Percentiles rank a stretch among this genome's conserved stretches.
Evolutionary conservation across 2,888 invertebrate species (phyloP).

Genomic region (Drosophila mimetica): DNA sequence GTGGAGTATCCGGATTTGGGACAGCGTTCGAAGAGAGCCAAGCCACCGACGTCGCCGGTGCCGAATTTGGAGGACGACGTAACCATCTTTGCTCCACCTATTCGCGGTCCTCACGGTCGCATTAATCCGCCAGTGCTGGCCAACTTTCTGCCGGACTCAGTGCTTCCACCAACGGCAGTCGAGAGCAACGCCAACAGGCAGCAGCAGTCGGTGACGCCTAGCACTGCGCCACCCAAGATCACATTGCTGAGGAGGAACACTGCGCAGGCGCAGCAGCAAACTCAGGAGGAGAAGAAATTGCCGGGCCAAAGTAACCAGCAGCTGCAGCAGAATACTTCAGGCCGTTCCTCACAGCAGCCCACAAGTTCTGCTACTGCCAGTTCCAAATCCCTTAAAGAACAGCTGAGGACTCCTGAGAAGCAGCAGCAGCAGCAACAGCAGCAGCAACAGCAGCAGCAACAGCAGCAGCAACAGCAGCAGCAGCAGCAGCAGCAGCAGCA

Average conservation of each 20-base stretch:
- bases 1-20: constrained; percentile 20
- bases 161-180: neutral
- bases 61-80: neutral
- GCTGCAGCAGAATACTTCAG: neutral
- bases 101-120: neutral
- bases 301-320: neutral
- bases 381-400: too few relatives aligned
- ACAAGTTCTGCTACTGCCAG: neutral
- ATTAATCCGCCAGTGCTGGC: constrained; percentile 12
- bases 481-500: too few relatives aligned
- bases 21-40: neutral
- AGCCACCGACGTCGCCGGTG: neutral
- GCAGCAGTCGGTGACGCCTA: constrained; percentile 1
- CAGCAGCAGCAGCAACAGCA: too few relatives aligned
- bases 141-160: constrained; percentile 9
- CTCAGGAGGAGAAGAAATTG: neutral
- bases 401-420: too few relatives aligned
- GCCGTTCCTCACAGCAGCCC: neutral
- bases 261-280: neutral
- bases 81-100: too few relatives aligned
- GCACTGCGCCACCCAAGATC: neutral
- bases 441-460: too few relatives aligned
- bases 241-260: neutral
- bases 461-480: too few relatives aligned
- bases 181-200: constrained; percentile 13